A percentile compares a stretch with the other conserved stretches of the same genome.
These are phyloP conservation scores for Enhydra lutris DNA, from an alignment of 2,113 vertebrate species.

Conservation along the genomic window DNA sequence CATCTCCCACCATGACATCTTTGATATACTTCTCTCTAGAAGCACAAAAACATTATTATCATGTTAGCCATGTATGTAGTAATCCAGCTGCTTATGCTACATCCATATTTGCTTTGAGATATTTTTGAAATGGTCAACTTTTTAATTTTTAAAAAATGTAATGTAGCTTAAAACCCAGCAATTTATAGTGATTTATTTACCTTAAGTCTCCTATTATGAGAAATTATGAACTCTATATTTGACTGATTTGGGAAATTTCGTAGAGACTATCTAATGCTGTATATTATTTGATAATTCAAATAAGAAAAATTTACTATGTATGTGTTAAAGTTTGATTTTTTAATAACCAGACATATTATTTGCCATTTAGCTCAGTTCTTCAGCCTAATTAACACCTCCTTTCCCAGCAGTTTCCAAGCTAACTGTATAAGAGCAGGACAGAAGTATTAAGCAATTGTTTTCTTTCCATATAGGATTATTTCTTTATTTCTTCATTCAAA, in stretches of 20 bases:
- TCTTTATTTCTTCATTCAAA: neutral
- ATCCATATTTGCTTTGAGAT: neutral
- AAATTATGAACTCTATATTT: neutral
- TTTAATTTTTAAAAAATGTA: neutral
- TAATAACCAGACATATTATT: neutral
- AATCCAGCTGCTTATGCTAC: neutral
- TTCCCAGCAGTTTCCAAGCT: neutral
- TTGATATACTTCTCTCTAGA: neutral
- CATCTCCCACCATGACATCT: neutral
- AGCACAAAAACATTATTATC: neutral
- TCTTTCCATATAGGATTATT: neutral
- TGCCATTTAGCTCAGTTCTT: neutral
- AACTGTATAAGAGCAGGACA: neutral
- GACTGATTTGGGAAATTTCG: neutral
- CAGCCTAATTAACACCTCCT: neutral
- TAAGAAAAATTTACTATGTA: neutral
- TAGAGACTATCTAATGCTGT: neutral
- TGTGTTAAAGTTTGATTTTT: neutral
- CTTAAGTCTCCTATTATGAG: neutral
- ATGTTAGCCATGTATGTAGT: neutral
- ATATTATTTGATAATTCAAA: neutral
- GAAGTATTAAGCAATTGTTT: neutral
- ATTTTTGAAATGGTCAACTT: neutral
- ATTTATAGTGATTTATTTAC: neutral
- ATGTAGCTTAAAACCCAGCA: neutral